Conservation (phyloP, 2,797 vertebrate genomes). For the Capromys pilorides region DNA sequence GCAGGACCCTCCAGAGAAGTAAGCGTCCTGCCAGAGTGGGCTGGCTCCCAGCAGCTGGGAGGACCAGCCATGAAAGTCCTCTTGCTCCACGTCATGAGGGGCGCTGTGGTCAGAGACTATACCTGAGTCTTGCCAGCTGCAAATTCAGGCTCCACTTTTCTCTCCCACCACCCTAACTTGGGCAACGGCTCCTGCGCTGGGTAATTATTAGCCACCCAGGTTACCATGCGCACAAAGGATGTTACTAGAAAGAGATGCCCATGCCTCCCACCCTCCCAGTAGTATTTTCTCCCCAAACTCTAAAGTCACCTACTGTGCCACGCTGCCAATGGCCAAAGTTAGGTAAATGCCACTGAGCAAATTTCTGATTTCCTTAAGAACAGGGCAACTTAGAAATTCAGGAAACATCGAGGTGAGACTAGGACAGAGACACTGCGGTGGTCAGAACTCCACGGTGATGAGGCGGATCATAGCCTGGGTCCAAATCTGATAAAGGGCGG, state of each 20-base stretch:
- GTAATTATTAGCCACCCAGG: not conserved
- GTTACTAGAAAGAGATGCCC: not conserved
- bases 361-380: slow-evolving; percentile 3
- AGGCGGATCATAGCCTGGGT: not conserved
- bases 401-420: slow-evolving; percentile 47
- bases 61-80: not conserved
- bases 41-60: not conserved
- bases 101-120: not conserved
- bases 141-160: not conserved
- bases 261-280: not conserved
- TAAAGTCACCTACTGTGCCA: slow-evolving; percentile 25
- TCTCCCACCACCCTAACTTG: not conserved
- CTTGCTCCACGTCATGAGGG: not conserved
- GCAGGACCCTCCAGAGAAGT: not conserved
- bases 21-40: not conserved
- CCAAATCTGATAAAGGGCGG: not conserved
- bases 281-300: not conserved
- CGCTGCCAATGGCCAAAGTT: not conserved
- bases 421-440: not conserved
- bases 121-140: not conserved
- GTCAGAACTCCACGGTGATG: not conserved
- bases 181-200: not conserved
- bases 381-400: not conserved
- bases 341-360: slow-evolving; percentile 62
- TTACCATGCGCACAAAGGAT: not conserved